These are phyloP conservation scores for Ruditapes philippinarum DNA, from an alignment of 1,140 invertebrate species.

Conservation along the genomic window DNA sequence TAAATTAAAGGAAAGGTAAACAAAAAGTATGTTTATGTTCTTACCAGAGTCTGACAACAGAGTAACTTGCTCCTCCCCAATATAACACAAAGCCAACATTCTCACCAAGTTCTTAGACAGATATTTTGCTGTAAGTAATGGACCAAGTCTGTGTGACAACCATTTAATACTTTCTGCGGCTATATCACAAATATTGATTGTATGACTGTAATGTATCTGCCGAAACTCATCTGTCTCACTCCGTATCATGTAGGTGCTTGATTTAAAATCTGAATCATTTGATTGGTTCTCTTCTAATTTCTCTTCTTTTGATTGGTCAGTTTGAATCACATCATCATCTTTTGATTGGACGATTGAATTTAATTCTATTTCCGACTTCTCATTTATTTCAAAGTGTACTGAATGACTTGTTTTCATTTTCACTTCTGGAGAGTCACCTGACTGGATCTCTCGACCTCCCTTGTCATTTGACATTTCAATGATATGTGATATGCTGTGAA, in stretches of 20 bases:
- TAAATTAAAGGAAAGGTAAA: no score
- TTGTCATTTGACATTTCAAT: conserved; percentile 52
- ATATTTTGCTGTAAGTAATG: conserved; percentile 96
- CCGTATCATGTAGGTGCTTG: conserved; percentile 77
- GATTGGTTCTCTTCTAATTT: conserved; percentile 21
- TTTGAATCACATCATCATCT: conserved; percentile 18
- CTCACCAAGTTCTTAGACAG: conserved; percentile 96
- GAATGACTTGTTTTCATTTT: conserved; percentile 59
- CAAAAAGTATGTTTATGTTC: no score
- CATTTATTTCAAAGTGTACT: conserved; percentile 48
- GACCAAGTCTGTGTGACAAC: conserved; percentile 97
- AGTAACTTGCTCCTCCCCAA: conserved; percentile 93
- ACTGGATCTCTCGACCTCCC: not conserved
- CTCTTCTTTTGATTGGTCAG: conserved; percentile 25
- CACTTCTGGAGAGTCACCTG: not conserved
- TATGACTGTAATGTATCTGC: conserved; percentile 74
- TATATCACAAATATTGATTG: conserved; percentile 93
- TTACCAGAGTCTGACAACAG: conserved; percentile 76
- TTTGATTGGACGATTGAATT: conserved; percentile 40
- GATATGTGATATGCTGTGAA: conserved; percentile 76
- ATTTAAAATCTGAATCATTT: conserved; percentile 12
- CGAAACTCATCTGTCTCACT: conserved; percentile 85
- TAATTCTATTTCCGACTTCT: not conserved
- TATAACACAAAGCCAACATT: conserved; percentile 97
- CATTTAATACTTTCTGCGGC: conserved; percentile 96